Conservation (phyloP, 2,797 vertebrate species). For the Hyperoplus lanceolatus region DNA sequence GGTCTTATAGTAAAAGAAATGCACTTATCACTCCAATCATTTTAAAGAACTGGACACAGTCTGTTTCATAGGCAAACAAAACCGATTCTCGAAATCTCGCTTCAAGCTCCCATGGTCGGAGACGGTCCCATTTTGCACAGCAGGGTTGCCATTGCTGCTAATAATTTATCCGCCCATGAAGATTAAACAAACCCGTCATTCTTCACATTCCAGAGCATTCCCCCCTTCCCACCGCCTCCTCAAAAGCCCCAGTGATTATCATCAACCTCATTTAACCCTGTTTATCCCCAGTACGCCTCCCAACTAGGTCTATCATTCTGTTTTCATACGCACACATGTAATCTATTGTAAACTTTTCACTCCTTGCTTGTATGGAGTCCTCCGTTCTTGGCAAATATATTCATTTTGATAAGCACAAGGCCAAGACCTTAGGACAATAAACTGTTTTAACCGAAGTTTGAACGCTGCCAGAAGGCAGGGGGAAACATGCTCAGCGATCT, state of each 20-base stretch:
- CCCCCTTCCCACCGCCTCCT: conserved; percentile 32
- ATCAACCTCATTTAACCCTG: conserved; percentile 56
- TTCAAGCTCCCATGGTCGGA: conserved; percentile 14
- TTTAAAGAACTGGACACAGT: conserved; percentile 4
- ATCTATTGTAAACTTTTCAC: conserved; percentile 7
- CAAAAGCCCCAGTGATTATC: conserved; percentile 58
- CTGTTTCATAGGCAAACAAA: not conserved
- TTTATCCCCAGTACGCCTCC: conserved; percentile 1
- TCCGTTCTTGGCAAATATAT: not conserved
- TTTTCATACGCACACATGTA: conserved; percentile 25
- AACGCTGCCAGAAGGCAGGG: not conserved
- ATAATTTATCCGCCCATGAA: conserved; percentile 69
- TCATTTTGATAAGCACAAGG: not conserved
- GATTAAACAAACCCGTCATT: conserved; percentile 78
- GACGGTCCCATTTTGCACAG: conserved; percentile 28
- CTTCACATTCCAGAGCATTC: conserved; percentile 75
- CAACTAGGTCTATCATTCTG: not conserved
- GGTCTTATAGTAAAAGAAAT: not conserved
- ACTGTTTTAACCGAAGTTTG: not conserved
- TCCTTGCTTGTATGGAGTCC: not conserved
- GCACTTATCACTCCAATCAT: not conserved
- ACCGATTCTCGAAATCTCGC: conserved; percentile 7
- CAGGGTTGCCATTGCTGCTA: conserved; percentile 60
- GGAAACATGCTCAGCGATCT: not conserved
- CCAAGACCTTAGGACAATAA: conserved; percentile 1